Conservation (phyloP, 2,113 vertebrate genomes). For the Petromus typicus region DNA sequence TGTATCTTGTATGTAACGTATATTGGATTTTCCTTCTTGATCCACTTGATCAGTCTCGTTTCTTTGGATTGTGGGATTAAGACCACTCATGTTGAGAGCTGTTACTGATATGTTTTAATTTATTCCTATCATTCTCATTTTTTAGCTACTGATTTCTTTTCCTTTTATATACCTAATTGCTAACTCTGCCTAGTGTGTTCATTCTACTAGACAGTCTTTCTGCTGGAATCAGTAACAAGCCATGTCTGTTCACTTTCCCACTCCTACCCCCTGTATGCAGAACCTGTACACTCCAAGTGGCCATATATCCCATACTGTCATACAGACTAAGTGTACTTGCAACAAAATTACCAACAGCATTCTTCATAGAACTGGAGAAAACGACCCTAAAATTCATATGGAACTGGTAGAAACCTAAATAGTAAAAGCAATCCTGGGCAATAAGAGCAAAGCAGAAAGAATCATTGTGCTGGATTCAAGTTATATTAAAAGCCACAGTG, state of each 20-base stretch:
- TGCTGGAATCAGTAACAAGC: not conserved
- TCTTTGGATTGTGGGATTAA: too few relatives aligned
- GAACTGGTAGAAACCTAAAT: not conserved
- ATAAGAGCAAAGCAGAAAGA: not conserved
- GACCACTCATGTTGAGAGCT: too few relatives aligned
- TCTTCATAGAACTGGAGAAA: not conserved
- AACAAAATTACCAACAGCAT: not conserved
- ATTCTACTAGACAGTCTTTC: not conserved
- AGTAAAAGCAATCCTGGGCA: not conserved
- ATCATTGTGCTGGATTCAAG: not conserved
- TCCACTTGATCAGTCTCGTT: too few relatives aligned
- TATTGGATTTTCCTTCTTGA: too few relatives aligned
- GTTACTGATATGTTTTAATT: too few relatives aligned
- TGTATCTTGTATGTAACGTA: too few relatives aligned
- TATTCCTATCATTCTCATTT: too few relatives aligned
- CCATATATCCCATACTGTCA: not conserved
- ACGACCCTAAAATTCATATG: not conserved
- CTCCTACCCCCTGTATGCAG: not conserved
- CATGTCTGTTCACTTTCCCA: not conserved
- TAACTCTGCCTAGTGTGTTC: too few relatives aligned
- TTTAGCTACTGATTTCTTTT: too few relatives aligned
- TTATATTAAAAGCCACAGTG: not conserved
- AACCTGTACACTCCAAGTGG: not conserved
- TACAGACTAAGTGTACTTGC: not conserved
- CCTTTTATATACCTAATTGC: too few relatives aligned